Conservation (phyloP, 2,113 vertebrate species). For the Nymphicus hollandicus region DNA sequence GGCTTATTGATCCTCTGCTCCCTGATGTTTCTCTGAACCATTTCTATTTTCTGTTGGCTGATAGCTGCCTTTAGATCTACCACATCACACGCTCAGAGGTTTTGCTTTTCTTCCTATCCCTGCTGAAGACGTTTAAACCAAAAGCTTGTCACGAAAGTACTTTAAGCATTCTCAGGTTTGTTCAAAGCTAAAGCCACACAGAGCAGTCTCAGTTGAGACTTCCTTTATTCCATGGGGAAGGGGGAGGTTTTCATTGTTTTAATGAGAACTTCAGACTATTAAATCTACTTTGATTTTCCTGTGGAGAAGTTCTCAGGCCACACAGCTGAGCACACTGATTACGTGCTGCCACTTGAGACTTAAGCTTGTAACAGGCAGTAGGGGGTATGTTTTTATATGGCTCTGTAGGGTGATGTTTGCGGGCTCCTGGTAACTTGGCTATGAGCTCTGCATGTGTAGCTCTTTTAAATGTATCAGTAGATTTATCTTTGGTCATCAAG, state of each 20-base stretch:
- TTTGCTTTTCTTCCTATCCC: neutral
- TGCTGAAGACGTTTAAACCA: neutral
- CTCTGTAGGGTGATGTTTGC: neutral
- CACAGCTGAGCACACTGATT: neutral
- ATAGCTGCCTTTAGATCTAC: neutral
- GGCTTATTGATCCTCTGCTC: neutral
- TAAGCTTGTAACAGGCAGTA: neutral
- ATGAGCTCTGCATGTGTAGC: neutral
- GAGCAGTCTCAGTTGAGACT: neutral
- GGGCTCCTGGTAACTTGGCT: neutral
- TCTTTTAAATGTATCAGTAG: neutral
- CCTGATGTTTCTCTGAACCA: neutral
- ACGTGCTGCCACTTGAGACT: neutral
- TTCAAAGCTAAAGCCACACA: neutral
- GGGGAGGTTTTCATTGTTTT: neutral
- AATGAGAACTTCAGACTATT: neutral
- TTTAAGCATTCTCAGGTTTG: neutral
- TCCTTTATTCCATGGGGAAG: neutral
- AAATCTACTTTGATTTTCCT: neutral
- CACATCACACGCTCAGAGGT: fast-evolving
- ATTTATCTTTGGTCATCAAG: neutral
- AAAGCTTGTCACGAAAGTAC: neutral
- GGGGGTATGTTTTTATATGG: neutral
- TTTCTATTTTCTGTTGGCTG: neutral
- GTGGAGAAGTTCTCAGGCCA: neutral